These are phyloP conservation scores for Polietes domitor DNA, from an alignment of 2,888 invertebrate genomes.

Conservation along the genomic window DNA sequence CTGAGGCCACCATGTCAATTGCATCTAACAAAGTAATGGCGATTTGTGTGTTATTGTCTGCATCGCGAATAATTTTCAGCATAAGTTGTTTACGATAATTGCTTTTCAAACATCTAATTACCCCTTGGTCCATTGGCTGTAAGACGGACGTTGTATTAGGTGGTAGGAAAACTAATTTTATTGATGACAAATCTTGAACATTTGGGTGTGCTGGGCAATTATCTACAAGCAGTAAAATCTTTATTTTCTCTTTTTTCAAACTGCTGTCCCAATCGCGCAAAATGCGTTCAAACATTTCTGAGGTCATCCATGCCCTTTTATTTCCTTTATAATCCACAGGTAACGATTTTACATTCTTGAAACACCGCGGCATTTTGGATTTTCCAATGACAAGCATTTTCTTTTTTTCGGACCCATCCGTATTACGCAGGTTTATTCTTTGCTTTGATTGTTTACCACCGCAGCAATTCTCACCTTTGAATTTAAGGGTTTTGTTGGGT, in stretches of 20 bases:
- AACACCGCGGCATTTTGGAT: constrained; percentile 1
- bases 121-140: constrained; percentile 22
- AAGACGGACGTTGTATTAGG: neutral
- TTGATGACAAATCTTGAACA: constrained; percentile 5
- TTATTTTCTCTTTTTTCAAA: neutral
- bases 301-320: constrained; percentile 15
- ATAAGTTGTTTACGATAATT: too few relatives aligned
- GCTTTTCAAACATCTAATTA: constrained; percentile 26
- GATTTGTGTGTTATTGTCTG: too few relatives aligned
- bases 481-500: too few relatives aligned
- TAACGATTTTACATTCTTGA: constrained; percentile 26
- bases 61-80: constrained; percentile 1
- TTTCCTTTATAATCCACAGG: constrained; percentile 21
- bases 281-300: constrained; percentile 10
- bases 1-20: constrained; percentile 25
- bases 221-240: constrained; percentile 21
- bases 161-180: too few relatives aligned
- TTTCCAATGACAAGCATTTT: neutral
- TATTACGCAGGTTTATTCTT: too few relatives aligned
- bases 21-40: constrained; percentile 2
- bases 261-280: constrained; percentile 10
- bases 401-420: neutral
- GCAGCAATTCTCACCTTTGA: too few relatives aligned
- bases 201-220: constrained; percentile 18
- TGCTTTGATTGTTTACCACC: too few relatives aligned